phyloP scores from a whole-genome alignment of 2,113 vertebrate genomes.

The Engraulis encrasicolus region DNA sequence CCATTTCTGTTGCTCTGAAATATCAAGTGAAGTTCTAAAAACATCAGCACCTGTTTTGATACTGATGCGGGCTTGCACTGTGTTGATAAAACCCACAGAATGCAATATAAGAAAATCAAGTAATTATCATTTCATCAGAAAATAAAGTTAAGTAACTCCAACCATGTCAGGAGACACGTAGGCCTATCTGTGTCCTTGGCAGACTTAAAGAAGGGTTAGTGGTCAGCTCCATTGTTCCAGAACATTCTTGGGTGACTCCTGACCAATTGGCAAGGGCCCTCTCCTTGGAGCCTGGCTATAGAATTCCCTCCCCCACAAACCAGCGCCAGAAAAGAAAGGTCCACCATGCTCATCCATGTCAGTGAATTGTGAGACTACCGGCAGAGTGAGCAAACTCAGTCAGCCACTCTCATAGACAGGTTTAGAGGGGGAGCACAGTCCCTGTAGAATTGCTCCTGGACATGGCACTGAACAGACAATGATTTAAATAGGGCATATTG shows the following conservation, averaged over 20 bases:
- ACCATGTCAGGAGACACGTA: background rate
- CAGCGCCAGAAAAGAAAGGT: slow-evolving; percentile 64
- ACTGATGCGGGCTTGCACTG: background rate
- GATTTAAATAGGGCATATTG: no score
- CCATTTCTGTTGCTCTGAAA: slow-evolving; percentile 52
- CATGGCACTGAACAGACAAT: no score
- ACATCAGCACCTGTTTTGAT: slow-evolving; percentile 38
- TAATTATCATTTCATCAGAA: background rate
- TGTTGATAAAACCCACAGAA: background rate
- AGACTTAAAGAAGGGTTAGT: slow-evolving; percentile 8
- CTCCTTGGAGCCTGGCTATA: slow-evolving; percentile 45
- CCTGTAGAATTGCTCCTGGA: no score
- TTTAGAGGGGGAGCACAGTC: no score
- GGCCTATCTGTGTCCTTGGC: background rate
- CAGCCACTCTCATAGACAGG: no score
- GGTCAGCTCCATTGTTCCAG: slow-evolving; percentile 16
- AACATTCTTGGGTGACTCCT: slow-evolving; percentile 6
- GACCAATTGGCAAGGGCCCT: slow-evolving; percentile 53
- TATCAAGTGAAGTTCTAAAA: slow-evolving; percentile 27
- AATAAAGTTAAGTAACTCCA: background rate
- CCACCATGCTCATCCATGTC: background rate
- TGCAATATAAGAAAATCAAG: background rate
- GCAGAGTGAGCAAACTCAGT: background rate
- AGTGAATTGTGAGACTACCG: background rate
- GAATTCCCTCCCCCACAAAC: slow-evolving; percentile 59